Evolutionary conservation across 1,140 invertebrate genomes (phyloP), one percentile per base, ranked within the genome.

Genomic region (Penaeus japonicus): DNA sequence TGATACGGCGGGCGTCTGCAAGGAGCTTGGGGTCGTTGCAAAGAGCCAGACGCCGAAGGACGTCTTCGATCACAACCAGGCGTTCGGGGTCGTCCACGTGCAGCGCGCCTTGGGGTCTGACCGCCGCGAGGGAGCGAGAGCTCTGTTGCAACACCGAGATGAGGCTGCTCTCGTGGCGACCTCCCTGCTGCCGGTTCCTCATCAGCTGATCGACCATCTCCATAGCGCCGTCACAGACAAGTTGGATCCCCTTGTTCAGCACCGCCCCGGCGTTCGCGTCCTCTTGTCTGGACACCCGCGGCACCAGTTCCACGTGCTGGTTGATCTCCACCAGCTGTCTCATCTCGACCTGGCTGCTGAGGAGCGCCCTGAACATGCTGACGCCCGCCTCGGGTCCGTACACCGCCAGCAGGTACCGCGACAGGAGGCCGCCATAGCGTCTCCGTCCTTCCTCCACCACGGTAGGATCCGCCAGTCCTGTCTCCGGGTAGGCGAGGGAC

Each of bases 401-500:
- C 10, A 78, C 39, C 15, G 59, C 32, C 20, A n/a, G 47, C 39
- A 87, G 77, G 59, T 87, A 87, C 12, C 85, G 85, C 20, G 85
- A 78, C 18, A 87, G 77, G 3, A 87, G 85, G 20, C 20, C 57
- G 17, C 62, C 20, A 39, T 87, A 87, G 77, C 81, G 85, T 0
- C 30, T 32, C 7, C 85, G 54, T 0, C 77, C 85, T 22, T 78
- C 32, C 32, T 79, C 75, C 55, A 81, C 85, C 35, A 55, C 77
- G 2, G 12, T 5, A 1, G 77, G 77, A 24, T 55, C 75, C 32
- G 24, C 39, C 24, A 80, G 30, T 32, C 85, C 85, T 10, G 73
- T 32, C 85, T 87, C 85, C 4, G 75, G 78, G 39, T 87, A 70
- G 78, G 81, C 79, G 3, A 87, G 78, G n/a, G 85, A 79, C 57